Conservation (phyloP, 2,797 vertebrate genomes). For the Malacoctenus gilli region DNA sequence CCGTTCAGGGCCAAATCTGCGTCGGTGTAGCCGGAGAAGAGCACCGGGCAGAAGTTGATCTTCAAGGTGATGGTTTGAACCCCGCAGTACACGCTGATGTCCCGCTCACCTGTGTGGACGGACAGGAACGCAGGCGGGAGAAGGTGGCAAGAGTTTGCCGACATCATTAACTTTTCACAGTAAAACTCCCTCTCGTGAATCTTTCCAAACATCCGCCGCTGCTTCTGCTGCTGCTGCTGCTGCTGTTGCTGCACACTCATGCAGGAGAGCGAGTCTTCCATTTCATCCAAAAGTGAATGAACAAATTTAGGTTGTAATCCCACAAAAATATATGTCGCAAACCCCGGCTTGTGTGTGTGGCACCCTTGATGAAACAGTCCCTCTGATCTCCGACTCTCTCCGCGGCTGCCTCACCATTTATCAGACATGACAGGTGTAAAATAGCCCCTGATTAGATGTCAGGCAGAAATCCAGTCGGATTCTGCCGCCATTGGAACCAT, state of each 20-base stretch:
- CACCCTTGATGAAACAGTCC: background rate
- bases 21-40: constrained; percentile 95
- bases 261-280: too few species aligned
- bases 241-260: too few species aligned
- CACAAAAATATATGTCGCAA: background rate
- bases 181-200: too few species aligned
- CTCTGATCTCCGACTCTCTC: background rate
- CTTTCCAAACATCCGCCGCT: too few species aligned
- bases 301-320: too few species aligned
- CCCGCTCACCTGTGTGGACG: constrained; percentile 91
- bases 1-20: constrained; percentile 92
- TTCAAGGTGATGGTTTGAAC: constrained; percentile 97
- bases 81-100: constrained; percentile 96
- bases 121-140: too few species aligned
- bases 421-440: background rate
- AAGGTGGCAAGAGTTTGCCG: too few species aligned
- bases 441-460: background rate
- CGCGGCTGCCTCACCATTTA: background rate
- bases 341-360: background rate
- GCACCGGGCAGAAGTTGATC: constrained; percentile 98
- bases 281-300: too few species aligned
- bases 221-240: too few species aligned
- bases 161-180: too few species aligned
- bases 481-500: background rate
- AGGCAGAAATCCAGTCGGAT: background rate